Evolutionary conservation across 1,140 invertebrate species (phyloP).

Genomic region (Cherax quadricarinatus): DNA sequence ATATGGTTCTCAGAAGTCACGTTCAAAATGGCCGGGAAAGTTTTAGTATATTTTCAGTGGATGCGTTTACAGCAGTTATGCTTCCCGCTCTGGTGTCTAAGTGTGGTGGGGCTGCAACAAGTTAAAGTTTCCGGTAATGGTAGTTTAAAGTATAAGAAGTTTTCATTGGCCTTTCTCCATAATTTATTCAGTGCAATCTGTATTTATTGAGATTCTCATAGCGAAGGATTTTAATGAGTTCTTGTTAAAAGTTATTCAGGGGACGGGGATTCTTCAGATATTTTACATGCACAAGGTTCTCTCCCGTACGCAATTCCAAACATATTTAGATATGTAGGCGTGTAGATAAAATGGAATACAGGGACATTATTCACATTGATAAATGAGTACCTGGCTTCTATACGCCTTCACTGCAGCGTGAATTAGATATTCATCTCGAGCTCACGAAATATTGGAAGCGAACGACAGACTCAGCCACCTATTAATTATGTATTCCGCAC

Average conservation of each 20-base stretch:
- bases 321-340: not conserved
- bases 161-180: too few species aligned
- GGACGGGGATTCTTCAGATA: not conserved
- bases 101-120: too few species aligned
- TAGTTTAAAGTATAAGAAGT: too few species aligned
- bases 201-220: too few species aligned
- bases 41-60: too few species aligned
- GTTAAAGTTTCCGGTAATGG: too few species aligned
- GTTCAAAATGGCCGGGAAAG: too few species aligned
- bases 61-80: too few species aligned
- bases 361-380: not conserved
- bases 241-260: not conserved
- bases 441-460: slow-evolving; percentile 15
- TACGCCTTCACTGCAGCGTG: slow-evolving; percentile 21
- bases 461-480: slow-evolving; percentile 27
- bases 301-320: not conserved
- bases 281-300: not conserved
- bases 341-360: not conserved
- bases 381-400: slow-evolving; percentile 16
- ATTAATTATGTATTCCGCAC: slow-evolving; percentile 39
- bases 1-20: too few species aligned
- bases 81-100: too few species aligned
- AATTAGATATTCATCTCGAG: slow-evolving; percentile 18
- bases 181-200: too few species aligned
- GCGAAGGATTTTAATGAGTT: not conserved